A percentile compares a stretch with the other conserved stretches of the same genome.
Conservation (phyloP, 2,797 vertebrate species). For the Moxostoma hubbsi region DNA sequence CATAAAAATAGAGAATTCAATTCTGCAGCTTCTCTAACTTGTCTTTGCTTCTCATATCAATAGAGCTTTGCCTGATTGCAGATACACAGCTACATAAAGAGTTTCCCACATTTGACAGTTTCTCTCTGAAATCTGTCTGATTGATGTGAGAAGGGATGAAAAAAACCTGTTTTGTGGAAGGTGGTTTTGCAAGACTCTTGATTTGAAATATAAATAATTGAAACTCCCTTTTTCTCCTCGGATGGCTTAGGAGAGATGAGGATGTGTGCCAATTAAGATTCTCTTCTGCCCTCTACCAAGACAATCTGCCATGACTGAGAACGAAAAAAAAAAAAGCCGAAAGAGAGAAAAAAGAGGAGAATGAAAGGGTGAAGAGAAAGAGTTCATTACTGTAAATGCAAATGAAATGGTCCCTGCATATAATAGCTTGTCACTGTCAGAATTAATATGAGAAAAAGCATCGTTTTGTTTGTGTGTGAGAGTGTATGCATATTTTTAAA, state of each 20-base stretch:
- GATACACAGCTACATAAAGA: constrained; percentile 59
- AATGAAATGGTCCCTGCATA: constrained; percentile 65
- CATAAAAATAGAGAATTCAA: constrained; percentile 23
- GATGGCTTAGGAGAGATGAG: constrained; percentile 61
- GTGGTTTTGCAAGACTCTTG: constrained; percentile 66
- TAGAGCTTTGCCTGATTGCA: constrained; percentile 67
- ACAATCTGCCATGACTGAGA: constrained; percentile 62
- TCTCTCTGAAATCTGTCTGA: constrained; percentile 57
- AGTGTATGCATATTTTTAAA: constrained; percentile 10
- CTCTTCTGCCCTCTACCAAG: constrained; percentile 72
- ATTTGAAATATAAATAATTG: constrained; percentile 78
- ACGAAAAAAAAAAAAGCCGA: too few species aligned
- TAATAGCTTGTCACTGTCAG: constrained; percentile 71
- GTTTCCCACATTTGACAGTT: constrained; percentile 50
- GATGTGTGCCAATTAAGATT: constrained; percentile 78
- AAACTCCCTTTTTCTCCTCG: constrained; percentile 69
- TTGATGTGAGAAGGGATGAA: constrained; percentile 59
- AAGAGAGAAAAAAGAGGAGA: constrained; percentile 62
- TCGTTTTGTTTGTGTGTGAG: constrained; percentile 45
- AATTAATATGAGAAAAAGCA: constrained; percentile 65
- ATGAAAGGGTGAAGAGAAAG: constrained; percentile 55
- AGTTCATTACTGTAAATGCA: constrained; percentile 77
- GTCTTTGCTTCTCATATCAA: constrained; percentile 10
- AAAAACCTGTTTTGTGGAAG: constrained; percentile 69
- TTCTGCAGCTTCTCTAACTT: constrained; percentile 6